These are phyloP conservation scores for Psococerastis gibbosa DNA, from an alignment of 2,888 invertebrate genomes.

Conservation along the genomic window DNA sequence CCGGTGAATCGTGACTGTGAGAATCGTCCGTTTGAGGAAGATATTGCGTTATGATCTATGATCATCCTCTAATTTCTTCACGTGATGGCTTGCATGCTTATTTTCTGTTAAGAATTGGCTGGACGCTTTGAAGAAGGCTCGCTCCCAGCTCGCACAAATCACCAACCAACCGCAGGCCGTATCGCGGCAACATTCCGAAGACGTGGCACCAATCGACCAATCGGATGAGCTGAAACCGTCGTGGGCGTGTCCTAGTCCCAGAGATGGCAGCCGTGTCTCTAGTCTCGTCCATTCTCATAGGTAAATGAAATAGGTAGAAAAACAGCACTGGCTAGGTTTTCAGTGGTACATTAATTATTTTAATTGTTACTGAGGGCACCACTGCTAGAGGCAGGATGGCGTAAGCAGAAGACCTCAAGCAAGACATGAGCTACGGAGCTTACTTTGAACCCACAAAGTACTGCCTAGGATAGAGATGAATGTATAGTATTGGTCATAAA, in stretches of 20 bases:
- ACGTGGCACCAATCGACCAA: conserved; percentile 19
- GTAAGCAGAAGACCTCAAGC: too few relatives aligned
- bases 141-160: conserved; percentile 24
- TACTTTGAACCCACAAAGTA: too few relatives aligned
- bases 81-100: conserved; percentile 1
- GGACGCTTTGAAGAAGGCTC: conserved; percentile 50
- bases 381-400: too few relatives aligned
- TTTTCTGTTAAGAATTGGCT: conserved; percentile 52
- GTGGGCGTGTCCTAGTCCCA: conserved; percentile 26
- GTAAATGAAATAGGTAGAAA: conserved; percentile 22
- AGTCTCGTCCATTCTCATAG: conserved; percentile 55
- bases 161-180: conserved; percentile 23
- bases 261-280: conserved; percentile 39
- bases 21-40: too few relatives aligned
- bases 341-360: too few relatives aligned
- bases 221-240: conserved; percentile 24
- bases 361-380: too few relatives aligned
- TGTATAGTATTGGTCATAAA: too few relatives aligned
- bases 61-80: too few relatives aligned
- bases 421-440: too few relatives aligned
- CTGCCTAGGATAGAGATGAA: too few relatives aligned
- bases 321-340: background rate
- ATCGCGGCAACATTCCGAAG: conserved; percentile 24
- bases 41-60: too few relatives aligned
- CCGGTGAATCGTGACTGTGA: background rate